Conservation (phyloP, 2,888 invertebrate species). For the Zaprionus bogoriensis region DNA sequence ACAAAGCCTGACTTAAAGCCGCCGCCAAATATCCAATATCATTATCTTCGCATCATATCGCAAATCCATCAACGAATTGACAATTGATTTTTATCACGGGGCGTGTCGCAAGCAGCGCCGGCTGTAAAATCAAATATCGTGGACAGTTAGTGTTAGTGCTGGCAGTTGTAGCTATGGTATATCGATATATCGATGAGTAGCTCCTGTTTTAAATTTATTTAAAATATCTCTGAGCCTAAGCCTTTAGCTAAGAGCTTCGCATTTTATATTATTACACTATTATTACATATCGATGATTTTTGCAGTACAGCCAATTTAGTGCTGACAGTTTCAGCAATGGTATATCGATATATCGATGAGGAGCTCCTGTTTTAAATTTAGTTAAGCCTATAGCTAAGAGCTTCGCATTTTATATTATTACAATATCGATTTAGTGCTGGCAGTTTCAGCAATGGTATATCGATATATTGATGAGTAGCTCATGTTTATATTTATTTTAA, state of each 20-base stretch:
- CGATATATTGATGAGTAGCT: background rate
- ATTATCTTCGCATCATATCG: slow-evolving; percentile 60
- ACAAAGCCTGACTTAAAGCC: slow-evolving; percentile 9
- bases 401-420: too few species aligned
- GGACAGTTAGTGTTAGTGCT: slow-evolving; percentile 18
- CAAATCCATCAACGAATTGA: slow-evolving; percentile 65
- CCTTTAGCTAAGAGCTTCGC: too few species aligned
- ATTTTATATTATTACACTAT: too few species aligned
- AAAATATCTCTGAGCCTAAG: too few species aligned
- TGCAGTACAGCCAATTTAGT: too few species aligned
- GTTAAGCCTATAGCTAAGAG: too few species aligned
- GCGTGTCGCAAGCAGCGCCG: slow-evolving; percentile 39
- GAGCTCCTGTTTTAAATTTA: background rate
- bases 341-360: background rate
- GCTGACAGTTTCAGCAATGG: slow-evolving; percentile 8
- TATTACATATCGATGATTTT: too few species aligned
- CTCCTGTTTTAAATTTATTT: background rate
- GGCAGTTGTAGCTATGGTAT: background rate
- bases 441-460: background rate
- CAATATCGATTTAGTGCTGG: slow-evolving; percentile 26
- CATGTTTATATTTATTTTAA: background rate
- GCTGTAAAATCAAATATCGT: slow-evolving; percentile 18
- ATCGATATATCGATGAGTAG: background rate
- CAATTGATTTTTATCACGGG: slow-evolving; percentile 58
- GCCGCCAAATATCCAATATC: slow-evolving; percentile 26